Conservation (phyloP, 2,888 invertebrate species). For the Hermaeophaga mercurialis region DNA sequence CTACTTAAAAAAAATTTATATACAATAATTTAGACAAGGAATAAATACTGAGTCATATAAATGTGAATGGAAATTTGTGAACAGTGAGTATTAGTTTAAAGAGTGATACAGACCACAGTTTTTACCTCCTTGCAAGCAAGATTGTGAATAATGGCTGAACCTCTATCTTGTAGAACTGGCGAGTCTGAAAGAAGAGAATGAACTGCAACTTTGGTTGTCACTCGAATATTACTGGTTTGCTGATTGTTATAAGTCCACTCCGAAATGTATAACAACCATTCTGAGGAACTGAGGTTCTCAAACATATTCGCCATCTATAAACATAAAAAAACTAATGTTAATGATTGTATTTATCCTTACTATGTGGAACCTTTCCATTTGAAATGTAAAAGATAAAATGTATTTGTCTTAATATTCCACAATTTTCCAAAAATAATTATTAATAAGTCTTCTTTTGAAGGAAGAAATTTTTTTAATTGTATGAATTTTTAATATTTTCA, state of each 20-base stretch:
- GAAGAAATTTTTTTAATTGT: too few relatives aligned
- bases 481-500: too few relatives aligned
- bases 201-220: constrained; percentile 89
- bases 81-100: constrained; percentile 29
- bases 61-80: too few relatives aligned
- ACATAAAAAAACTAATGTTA: constrained; percentile 20
- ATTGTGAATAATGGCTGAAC: constrained; percentile 87
- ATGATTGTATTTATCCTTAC: constrained; percentile 5
- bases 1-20: too few relatives aligned
- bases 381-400: too few relatives aligned
- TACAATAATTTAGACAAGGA: too few relatives aligned
- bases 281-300: constrained; percentile 85
- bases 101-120: constrained; percentile 88
- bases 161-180: constrained; percentile 74
- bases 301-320: constrained; percentile 86
- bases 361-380: too few relatives aligned
- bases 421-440: too few relatives aligned
- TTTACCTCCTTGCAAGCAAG: constrained; percentile 95
- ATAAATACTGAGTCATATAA: too few relatives aligned
- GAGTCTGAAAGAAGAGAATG: constrained; percentile 79
- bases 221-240: constrained; percentile 84
- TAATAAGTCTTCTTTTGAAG: too few relatives aligned
- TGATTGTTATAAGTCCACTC: constrained; percentile 83
- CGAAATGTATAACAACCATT: constrained; percentile 92
- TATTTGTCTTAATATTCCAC: too few relatives aligned